Evolutionary conservation across 2,888 invertebrate species (phyloP).

Genomic region (Eulithis testata): DNA sequence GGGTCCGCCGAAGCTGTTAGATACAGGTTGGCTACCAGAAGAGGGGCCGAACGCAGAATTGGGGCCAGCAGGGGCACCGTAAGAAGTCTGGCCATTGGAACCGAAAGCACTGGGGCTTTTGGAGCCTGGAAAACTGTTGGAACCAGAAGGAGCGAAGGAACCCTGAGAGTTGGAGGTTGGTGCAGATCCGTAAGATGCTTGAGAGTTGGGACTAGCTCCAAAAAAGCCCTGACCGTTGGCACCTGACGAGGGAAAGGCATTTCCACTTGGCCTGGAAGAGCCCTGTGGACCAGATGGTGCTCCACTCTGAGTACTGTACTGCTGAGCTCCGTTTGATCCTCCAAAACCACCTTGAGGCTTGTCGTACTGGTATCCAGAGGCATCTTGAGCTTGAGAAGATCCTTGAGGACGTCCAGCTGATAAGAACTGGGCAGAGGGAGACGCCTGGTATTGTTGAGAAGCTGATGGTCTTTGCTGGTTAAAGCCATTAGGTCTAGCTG

Average conservation of each 20-base stretch:
- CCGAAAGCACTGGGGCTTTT: conserved; percentile 37
- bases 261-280: conserved; percentile 30
- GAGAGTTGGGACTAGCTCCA: conserved; percentile 30
- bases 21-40: conserved; percentile 23
- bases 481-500: conserved; percentile 4
- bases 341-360: conserved; percentile 45
- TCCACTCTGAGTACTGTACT: conserved; percentile 34
- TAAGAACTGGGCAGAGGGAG: conserved; percentile 37
- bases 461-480: conserved; percentile 11
- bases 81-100: conserved; percentile 33
- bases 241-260: conserved; percentile 19
- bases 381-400: conserved; percentile 40
- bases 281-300: conserved; percentile 34
- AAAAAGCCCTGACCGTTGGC: conserved; percentile 19
- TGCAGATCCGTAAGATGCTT: conserved; percentile 37
- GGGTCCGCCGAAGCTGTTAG: conserved; percentile 33
- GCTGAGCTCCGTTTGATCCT: conserved; percentile 19
- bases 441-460: conserved; percentile 44
- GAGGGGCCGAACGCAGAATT: conserved; percentile 22
- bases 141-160: conserved; percentile 28
- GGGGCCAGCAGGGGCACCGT: conserved; percentile 28
- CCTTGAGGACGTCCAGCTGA: conserved; percentile 39
- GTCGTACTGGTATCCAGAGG: conserved; percentile 52
- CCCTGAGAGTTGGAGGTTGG: conserved; percentile 30
- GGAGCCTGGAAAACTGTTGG: conserved; percentile 34